Evolutionary conservation across 1,140 invertebrate species (phyloP).

Genomic region (Hyphantria cunea): DNA sequence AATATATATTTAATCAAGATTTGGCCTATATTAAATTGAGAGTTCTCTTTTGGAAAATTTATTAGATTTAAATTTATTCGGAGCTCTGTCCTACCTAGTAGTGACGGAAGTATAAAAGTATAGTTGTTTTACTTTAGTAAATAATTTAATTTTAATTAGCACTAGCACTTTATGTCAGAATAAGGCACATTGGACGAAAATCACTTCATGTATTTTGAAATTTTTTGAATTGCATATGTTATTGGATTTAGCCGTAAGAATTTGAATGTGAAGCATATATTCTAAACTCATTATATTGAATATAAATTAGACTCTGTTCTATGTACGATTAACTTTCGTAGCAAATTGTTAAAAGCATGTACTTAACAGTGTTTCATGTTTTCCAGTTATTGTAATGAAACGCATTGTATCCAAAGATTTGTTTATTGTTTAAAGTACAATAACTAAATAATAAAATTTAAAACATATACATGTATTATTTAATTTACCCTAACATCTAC

Average conservation of each 20-base stretch:
- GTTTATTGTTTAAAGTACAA: slow-evolving; percentile 71
- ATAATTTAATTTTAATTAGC: slow-evolving; percentile 32
- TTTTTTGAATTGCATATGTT: slow-evolving; percentile 34
- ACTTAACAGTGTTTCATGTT: slow-evolving; percentile 46
- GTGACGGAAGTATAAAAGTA: slow-evolving; percentile 14
- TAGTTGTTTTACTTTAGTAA: slow-evolving; percentile 13
- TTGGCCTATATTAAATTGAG: slow-evolving; percentile 43
- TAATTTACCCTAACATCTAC: slow-evolving; percentile 35
- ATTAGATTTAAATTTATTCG: slow-evolving; percentile 8
- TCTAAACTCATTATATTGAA: slow-evolving; percentile 60
- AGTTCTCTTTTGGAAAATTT: slow-evolving; percentile 33
- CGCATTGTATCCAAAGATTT: slow-evolving; percentile 65
- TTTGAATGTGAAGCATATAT: slow-evolving; percentile 71
- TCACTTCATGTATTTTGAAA: slow-evolving; percentile 35
- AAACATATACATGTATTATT: slow-evolving; percentile 46
- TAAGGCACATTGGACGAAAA: slow-evolving; percentile 40
- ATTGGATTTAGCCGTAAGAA: slow-evolving; percentile 38
- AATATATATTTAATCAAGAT: slow-evolving; percentile 29
- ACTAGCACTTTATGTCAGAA: slow-evolving; percentile 41
- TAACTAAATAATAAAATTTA: slow-evolving; percentile 68
- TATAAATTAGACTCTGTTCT: slow-evolving; percentile 30
- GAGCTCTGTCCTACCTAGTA: slow-evolving; percentile 21
- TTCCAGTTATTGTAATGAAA: slow-evolving; percentile 53
- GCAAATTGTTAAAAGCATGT: slow-evolving; percentile 40
- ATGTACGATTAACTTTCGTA: slow-evolving; percentile 29